Evolutionary conservation across 2,888 invertebrate species (phyloP).

Genomic region (Lacanobia oleracea): DNA sequence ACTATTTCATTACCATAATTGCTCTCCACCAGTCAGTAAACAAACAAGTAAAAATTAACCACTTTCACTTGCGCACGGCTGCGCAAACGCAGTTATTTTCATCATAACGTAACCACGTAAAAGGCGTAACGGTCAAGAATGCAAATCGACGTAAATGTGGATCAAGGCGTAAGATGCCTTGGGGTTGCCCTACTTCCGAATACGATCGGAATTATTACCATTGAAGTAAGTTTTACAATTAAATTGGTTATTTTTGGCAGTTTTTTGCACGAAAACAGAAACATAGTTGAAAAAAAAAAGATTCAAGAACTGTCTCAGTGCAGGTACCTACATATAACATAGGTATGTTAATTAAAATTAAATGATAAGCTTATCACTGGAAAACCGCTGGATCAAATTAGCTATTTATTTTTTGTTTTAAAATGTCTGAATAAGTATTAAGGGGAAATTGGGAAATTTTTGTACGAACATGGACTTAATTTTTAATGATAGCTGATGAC

Average conservation of each 20-base stretch:
- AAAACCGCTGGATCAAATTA: too few relatives aligned
- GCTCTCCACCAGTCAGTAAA: not conserved
- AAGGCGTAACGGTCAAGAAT: conserved; percentile 50
- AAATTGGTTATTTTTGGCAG: not conserved
- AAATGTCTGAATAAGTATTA: too few relatives aligned
- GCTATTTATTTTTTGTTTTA: too few relatives aligned
- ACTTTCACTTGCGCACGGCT: conserved; percentile 33
- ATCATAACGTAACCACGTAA: conserved; percentile 18
- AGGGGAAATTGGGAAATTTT: too few relatives aligned
- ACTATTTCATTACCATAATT: not conserved
- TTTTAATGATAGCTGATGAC: too few relatives aligned
- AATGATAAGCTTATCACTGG: too few relatives aligned
- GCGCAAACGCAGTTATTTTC: not conserved
- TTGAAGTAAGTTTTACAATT: conserved; percentile 27
- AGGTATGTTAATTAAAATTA: too few relatives aligned
- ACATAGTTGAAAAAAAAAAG: too few relatives aligned
- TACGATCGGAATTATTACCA: conserved; percentile 6
- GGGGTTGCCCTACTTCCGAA: conserved; percentile 38
- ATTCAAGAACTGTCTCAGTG: too few relatives aligned
- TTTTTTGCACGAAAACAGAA: not conserved
- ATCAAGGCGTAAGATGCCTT: conserved; percentile 51
- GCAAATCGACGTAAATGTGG: conserved; percentile 42
- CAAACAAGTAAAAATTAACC: conserved; percentile 1
- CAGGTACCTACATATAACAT: too few relatives aligned
- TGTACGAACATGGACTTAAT: too few relatives aligned